Percentiles rank a stretch among this genome's conserved stretches.
Conservation (phyloP, 92 coral and sea anemone genomes). For the Pocillopora meandrina region DNA sequence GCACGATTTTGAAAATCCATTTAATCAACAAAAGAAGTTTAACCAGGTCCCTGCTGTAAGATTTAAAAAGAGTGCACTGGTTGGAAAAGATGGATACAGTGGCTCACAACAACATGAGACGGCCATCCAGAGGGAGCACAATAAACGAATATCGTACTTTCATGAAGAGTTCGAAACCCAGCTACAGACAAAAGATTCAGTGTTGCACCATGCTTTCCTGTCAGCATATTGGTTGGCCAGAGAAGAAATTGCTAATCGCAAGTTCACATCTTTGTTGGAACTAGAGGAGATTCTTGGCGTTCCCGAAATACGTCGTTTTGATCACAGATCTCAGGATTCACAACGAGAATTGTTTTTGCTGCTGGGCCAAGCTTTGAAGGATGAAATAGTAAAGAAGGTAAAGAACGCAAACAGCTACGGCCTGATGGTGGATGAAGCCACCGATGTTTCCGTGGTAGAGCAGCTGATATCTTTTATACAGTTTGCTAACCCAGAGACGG, state of each 20-base stretch:
- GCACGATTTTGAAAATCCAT: conserved; percentile 48
- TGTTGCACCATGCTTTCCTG: conserved; percentile 44
- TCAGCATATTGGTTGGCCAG: conserved; percentile 54
- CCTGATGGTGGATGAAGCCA: conserved; percentile 57
- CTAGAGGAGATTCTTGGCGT: conserved; percentile 38
- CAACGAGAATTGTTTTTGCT: conserved; percentile 40
- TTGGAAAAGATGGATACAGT: conserved; percentile 34
- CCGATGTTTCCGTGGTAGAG: conserved; percentile 52
- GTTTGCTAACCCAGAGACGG: conserved; percentile 57
- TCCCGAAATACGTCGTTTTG: conserved; percentile 36
- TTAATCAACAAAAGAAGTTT: conserved; percentile 38
- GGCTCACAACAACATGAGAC: conserved; percentile 42
- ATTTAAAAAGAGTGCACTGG: conserved; percentile 42
- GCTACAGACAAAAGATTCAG: conserved; percentile 42
- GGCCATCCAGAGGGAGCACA: conserved; percentile 24
- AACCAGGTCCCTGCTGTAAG: conserved; percentile 48
- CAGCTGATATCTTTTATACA: conserved; percentile 49
- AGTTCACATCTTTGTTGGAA: conserved; percentile 51
- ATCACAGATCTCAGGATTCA: conserved; percentile 33
- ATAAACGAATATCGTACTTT: too few relatives aligned
- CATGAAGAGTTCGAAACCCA: background rate
- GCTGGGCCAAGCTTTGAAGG: conserved; percentile 47
- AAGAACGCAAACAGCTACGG: conserved; percentile 37
- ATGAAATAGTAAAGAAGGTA: conserved; percentile 28
- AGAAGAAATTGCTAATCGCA: conserved; percentile 51